Percentiles rank a stretch among this genome's conserved stretches.
phyloP scores from a whole-genome alignment of 2,113 vertebrate species.

The Oxyura jamaicensis region DNA sequence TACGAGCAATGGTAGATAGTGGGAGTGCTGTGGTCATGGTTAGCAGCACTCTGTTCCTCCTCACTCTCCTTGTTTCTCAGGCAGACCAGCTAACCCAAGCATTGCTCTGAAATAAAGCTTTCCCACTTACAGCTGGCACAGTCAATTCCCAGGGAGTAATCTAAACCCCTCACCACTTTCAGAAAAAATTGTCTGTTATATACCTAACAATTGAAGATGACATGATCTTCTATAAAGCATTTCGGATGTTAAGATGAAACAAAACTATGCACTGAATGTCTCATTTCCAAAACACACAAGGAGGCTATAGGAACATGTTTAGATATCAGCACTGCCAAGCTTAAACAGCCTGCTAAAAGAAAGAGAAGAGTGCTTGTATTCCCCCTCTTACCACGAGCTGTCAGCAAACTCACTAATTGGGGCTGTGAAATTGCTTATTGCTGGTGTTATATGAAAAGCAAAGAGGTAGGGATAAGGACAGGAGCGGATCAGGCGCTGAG shows the following conservation, averaged over 20 bases:
- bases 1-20: background rate
- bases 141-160: background rate
- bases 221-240: background rate
- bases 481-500: fast-evolving
- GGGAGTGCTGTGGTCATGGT: background rate
- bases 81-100: fast-evolving
- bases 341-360: background rate
- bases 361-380: background rate
- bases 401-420: background rate
- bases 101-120: background rate
- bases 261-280: background rate
- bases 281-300: background rate
- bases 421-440: background rate
- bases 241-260: background rate
- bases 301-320: background rate
- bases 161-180: background rate
- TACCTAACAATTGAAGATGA: background rate
- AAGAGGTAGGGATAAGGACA: background rate
- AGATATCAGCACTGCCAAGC: background rate
- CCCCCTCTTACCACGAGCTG: background rate
- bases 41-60: background rate
- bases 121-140: background rate
- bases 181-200: background rate
- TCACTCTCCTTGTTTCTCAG: background rate
- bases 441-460: background rate